Percentiles rank a stretch among this genome's conserved stretches.
These are phyloP conservation scores for Ethmia dodecea DNA, from an alignment of 2,888 invertebrate species.

Conservation along the genomic window DNA sequence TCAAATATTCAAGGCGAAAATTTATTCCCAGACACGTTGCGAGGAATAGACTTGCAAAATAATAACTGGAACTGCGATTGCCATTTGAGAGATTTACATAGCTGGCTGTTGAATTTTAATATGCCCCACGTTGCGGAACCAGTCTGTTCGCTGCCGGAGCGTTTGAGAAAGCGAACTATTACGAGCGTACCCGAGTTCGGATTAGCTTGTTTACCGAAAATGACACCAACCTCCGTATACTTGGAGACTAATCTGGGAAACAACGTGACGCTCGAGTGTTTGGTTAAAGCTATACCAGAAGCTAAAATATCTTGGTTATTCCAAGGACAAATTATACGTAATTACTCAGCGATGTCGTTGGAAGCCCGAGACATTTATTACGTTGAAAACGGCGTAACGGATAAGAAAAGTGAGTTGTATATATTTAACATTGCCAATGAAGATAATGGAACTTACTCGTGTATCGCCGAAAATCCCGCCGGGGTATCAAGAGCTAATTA, in stretches of 20 bases:
- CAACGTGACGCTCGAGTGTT: conserved; percentile 88
- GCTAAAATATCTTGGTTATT: conserved; percentile 91
- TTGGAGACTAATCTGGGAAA: conserved; percentile 88
- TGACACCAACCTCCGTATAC: conserved; percentile 85
- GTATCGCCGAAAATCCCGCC: conserved; percentile 91
- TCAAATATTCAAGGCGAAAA: conserved; percentile 82
- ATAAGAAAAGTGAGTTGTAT: conserved; percentile 87
- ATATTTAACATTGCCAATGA: conserved; percentile 86
- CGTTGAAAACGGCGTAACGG: conserved; percentile 83
- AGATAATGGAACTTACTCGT: conserved; percentile 91
- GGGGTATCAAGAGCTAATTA: conserved; percentile 89
- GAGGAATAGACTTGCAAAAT: conserved; percentile 88
- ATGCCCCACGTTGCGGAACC: conserved; percentile 89
- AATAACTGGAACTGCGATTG: conserved; percentile 96
- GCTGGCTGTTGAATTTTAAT: conserved; percentile 87
- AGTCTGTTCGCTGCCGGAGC: conserved; percentile 83
- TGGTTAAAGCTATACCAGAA: conserved; percentile 88
- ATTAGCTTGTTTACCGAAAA: conserved; percentile 89
- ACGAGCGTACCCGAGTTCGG: conserved; percentile 82
- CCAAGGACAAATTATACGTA: conserved; percentile 87
- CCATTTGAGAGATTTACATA: conserved; percentile 84
- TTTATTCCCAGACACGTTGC: conserved; percentile 85
- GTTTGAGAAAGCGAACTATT: conserved; percentile 82
- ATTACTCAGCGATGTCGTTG: conserved; percentile 82
- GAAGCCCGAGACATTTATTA: conserved; percentile 84